Percentiles rank a stretch among this genome's conserved stretches.
phyloP scores from a whole-genome alignment of 2,113 vertebrate species.

The Gracilinanus agilis region DNA sequence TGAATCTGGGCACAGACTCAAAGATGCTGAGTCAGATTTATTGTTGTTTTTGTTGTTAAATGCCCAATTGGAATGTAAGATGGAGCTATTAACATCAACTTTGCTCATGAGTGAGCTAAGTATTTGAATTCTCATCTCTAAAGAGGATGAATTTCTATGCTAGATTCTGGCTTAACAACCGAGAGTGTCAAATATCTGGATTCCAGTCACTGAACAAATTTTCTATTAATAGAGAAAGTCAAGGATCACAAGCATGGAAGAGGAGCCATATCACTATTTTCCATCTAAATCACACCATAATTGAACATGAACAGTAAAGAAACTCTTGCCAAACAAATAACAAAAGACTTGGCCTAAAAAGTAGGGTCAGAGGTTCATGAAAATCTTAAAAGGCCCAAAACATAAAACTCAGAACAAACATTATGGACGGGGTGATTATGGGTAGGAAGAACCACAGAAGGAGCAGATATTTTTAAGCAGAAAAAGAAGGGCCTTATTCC shows the following conservation, averaged over 20 bases:
- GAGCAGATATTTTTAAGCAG: neutral
- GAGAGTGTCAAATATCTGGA: slow-evolving; percentile 42
- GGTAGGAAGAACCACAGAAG: neutral
- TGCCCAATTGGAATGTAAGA: slow-evolving; percentile 55
- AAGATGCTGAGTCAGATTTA: slow-evolving; percentile 37
- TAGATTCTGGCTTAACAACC: slow-evolving; percentile 44
- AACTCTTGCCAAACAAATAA: slow-evolving; percentile 56
- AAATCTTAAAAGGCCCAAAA: slow-evolving; percentile 48
- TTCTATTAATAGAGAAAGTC: slow-evolving; percentile 65
- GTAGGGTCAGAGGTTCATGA: slow-evolving; percentile 16
- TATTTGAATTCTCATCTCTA: slow-evolving; percentile 47
- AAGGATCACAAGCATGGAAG: slow-evolving; percentile 54
- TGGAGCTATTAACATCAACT: slow-evolving; percentile 61
- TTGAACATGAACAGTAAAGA: slow-evolving; percentile 44
- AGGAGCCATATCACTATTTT: slow-evolving; percentile 53
- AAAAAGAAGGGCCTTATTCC: neutral
- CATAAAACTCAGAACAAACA: slow-evolving; percentile 33
- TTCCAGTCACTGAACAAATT: slow-evolving; percentile 43
- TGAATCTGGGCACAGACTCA: slow-evolving; percentile 35
- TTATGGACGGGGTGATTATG: neutral
- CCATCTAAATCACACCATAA: slow-evolving; percentile 59
- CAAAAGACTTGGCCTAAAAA: slow-evolving; percentile 51
- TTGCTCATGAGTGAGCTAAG: slow-evolving; percentile 60
- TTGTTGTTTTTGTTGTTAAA: slow-evolving; percentile 56
- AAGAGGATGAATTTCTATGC: neutral